A percentile compares a stretch with the other conserved stretches of the same genome.
These are phyloP conservation scores for Polyommatus iphigenia DNA, from an alignment of 2,888 invertebrate species.

Conservation along the genomic window DNA sequence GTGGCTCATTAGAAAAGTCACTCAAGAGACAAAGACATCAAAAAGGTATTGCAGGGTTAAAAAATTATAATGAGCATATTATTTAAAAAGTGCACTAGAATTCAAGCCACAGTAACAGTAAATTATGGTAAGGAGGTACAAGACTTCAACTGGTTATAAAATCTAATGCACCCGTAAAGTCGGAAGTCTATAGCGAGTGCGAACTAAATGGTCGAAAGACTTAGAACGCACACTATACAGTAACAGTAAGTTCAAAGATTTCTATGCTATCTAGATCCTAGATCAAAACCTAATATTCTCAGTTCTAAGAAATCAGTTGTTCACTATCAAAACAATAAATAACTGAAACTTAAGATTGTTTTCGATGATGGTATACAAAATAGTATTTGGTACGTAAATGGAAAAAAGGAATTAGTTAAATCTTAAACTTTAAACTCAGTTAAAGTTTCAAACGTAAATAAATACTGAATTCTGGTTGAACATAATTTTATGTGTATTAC, in stretches of 20 bases:
- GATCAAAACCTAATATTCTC: constrained; percentile 10
- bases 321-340: neutral
- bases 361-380: neutral
- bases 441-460: too few species aligned
- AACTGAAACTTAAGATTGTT: neutral
- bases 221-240: constrained; percentile 4
- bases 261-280: constrained; percentile 20
- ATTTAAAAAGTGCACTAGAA: neutral
- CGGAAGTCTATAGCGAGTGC: constrained; percentile 34
- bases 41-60: too few species aligned
- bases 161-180: constrained; percentile 38
- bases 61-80: neutral
- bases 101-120: neutral
- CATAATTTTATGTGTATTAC: too few species aligned
- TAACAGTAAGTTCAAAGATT: constrained; percentile 20
- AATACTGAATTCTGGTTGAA: too few species aligned
- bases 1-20: too few species aligned
- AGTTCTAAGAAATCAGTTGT: neutral
- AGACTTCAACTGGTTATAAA: constrained; percentile 34
- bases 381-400: neutral
- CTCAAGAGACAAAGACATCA: too few species aligned
- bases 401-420: neutral
- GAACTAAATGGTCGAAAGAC: constrained; percentile 27
- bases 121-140: constrained; percentile 9
- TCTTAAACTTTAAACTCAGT: too few species aligned